These are phyloP conservation scores for Puffinus mauretanicus DNA, from an alignment of 2,113 vertebrate species.

Conservation along the genomic window DNA sequence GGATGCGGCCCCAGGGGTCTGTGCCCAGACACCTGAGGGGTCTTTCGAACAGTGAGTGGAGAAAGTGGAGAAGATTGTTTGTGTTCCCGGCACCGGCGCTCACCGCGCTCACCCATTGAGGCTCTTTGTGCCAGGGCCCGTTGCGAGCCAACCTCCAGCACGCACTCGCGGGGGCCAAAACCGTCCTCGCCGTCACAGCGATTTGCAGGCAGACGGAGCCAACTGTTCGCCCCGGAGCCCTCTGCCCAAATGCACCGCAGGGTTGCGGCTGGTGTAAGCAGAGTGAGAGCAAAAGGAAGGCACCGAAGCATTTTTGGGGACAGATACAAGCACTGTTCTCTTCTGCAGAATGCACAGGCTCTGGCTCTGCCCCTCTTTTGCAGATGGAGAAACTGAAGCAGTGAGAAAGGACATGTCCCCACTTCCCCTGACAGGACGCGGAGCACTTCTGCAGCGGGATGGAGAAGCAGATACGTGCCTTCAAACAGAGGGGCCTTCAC, in stretches of 20 bases:
- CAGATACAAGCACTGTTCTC: neutral
- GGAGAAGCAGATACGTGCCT: rapidly evolving
- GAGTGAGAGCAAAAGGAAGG: neutral
- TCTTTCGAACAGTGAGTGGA: neutral
- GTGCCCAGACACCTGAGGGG: neutral
- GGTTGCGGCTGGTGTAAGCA: rapidly evolving
- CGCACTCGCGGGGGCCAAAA: neutral
- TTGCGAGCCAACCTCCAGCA: neutral
- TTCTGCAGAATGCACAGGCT: neutral
- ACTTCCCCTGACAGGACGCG: rapidly evolving
- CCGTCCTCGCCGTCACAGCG: rapidly evolving
- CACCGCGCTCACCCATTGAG: neutral
- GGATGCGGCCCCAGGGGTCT: neutral
- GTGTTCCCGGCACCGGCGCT: rapidly evolving
- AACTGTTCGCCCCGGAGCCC: neutral
- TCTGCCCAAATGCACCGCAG: neutral
- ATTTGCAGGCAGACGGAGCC: neutral
- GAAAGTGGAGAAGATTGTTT: neutral
- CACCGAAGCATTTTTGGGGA: neutral
- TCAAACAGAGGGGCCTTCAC: neutral
- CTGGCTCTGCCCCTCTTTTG: neutral
- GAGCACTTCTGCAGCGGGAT: neutral
- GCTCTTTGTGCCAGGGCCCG: neutral
- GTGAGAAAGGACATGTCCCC: neutral
- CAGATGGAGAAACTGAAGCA: neutral